Base-by-base conservation (phyloP, 2,888 invertebrate species). In the Chorisops tibialis region DNA sequence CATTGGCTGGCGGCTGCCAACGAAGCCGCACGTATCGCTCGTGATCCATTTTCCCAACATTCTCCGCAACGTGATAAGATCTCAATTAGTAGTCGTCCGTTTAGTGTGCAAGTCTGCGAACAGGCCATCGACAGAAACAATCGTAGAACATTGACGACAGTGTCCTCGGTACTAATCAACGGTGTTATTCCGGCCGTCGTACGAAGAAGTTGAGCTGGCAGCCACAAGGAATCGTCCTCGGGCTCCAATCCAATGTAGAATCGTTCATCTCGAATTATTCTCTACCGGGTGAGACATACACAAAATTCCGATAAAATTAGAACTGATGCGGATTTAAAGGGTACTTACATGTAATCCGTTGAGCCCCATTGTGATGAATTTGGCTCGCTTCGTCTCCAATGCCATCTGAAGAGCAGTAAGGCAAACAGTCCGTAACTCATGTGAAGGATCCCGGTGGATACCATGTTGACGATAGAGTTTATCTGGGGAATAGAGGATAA, bases 301-400 rank as follows among this genome's bases (percentile, higher is more conserved):
- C n/a, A 61, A 58, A 22, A 24, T 43, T 21, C 7, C 41, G 12
- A 22, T 30, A 1, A 43, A 56, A 39, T 39, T 39, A 39, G 2
- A 16, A 11, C 12, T 12, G 1, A 16, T 5, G 2, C 16, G 5
- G 3, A 82, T n/a, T n/a, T n/a, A n/a, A n/a, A n/a, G n/a, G n/a
- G n/a, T n/a, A n/a, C 87, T 80, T 81, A 96, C 96, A 81, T 95
- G 94, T 73, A 96, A 86, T 67, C 95, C 96, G 73, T 88, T 88
- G 45, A 96, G 80, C 9, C 93, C 91, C 75, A 87, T 86, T 41
- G 88, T 83, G 63, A 93, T 87, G 67, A 95, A 85, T 76, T 92
- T 92, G 71, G 89, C 89, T 67, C 89, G 85, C 74, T 90, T 92
- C 68, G 89, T 91, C 77, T 96, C 95, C 70, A 97, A 80, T 22